These are phyloP conservation scores for Drosophila sp. DNA, from an alignment of 1,140 invertebrate species.

Conservation along the genomic window DNA sequence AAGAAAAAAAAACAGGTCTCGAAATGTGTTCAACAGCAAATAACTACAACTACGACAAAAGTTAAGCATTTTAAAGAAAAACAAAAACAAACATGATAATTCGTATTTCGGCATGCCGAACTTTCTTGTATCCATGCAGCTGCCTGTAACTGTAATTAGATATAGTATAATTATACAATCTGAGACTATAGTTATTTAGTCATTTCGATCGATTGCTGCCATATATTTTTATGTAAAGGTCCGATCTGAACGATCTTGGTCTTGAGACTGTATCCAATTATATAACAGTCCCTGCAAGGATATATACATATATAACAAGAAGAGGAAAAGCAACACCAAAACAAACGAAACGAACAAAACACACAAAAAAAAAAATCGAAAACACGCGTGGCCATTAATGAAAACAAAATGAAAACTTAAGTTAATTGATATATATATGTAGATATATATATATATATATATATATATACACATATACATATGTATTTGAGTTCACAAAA, in stretches of 20 bases:
- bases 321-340: constrained; percentile 10
- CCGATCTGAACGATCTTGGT: too few relatives aligned
- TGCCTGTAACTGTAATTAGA: neutral
- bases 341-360: constrained; percentile 26
- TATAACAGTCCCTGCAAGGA: neutral
- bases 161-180: neutral
- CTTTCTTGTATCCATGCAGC: neutral
- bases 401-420: constrained; percentile 39
- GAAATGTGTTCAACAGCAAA: constrained; percentile 51
- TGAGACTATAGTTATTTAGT: too few relatives aligned
- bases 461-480: constrained; percentile 20
- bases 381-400: constrained; percentile 60
- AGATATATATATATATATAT: constrained; percentile 18
- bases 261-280: too few relatives aligned
- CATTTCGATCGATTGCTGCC: too few relatives aligned
- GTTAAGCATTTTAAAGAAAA: constrained; percentile 8
- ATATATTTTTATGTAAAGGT: too few relatives aligned
- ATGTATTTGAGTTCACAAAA: constrained; percentile 27
- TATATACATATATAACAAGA: constrained; percentile 12
- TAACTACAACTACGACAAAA: neutral
- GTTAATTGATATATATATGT: constrained; percentile 21
- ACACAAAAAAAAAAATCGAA: constrained; percentile 19
- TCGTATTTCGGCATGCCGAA: neutral
- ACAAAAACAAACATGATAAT: constrained; percentile 4
- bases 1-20: constrained; percentile 48